phyloP scores from a whole-genome alignment of 1,140 invertebrate genomes.

The Calliphora vicina region DNA sequence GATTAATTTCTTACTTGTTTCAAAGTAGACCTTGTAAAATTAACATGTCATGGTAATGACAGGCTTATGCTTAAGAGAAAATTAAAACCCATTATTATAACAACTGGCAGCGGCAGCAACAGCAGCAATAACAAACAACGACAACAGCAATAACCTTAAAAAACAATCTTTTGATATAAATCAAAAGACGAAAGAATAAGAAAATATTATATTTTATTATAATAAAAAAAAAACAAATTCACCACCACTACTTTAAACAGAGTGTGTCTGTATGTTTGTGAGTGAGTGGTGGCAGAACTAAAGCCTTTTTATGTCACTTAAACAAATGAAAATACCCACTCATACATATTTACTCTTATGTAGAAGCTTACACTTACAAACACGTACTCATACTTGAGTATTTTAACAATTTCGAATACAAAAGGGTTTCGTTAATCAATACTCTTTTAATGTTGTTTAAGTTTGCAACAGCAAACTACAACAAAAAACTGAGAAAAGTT shows the following conservation, averaged over 20 bases:
- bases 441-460: constrained; percentile 2
- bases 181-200: constrained; percentile 1
- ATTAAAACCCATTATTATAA: constrained; percentile 11
- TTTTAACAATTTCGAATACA: neutral
- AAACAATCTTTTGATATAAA: neutral
- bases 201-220: neutral
- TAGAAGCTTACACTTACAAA: neutral
- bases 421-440: constrained; percentile 9
- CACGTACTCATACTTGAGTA: neutral
- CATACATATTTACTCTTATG: no score
- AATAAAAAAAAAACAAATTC: neutral
- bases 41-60: constrained; percentile 25
- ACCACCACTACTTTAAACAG: neutral
- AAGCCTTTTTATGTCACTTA: neutral
- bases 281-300: neutral
- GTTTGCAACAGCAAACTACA: neutral
- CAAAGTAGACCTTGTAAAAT: neutral
- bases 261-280: no score
- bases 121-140: neutral
- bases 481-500: neutral
- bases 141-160: neutral
- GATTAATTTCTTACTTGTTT: constrained; percentile 21
- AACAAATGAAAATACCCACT: neutral
- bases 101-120: neutral
- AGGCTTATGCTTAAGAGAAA: neutral